Evolutionary conservation across 2,888 invertebrate genomes (phyloP).

Genomic region (Eilema griseolum): DNA sequence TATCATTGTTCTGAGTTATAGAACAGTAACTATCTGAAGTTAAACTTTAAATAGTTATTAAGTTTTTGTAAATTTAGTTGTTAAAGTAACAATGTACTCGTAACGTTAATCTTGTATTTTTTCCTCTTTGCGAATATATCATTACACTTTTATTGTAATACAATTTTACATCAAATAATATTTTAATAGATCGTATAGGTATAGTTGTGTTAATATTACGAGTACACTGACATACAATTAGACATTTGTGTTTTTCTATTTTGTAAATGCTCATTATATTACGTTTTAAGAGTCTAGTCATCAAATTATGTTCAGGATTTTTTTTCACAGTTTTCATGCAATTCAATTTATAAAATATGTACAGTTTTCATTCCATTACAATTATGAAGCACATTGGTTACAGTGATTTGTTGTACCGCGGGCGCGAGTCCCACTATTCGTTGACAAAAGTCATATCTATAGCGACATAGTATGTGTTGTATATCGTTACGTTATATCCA

Average conservation of each 20-base stretch:
- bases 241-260: constrained; percentile 71
- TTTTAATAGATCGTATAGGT: constrained; percentile 28
- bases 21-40: constrained; percentile 66
- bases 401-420: constrained; percentile 39
- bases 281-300: constrained; percentile 86
- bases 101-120: constrained; percentile 58
- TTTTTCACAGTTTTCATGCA: constrained; percentile 63
- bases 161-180: constrained; percentile 43
- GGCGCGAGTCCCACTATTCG: constrained; percentile 30
- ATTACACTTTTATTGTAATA: constrained; percentile 40
- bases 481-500: constrained; percentile 46
- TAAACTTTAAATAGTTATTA: constrained; percentile 74
- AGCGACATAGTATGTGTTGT: constrained; percentile 45
- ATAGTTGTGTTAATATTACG: constrained; percentile 47
- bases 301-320: constrained; percentile 79
- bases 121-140: constrained; percentile 46
- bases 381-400: constrained; percentile 50
- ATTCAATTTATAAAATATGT: constrained; percentile 56
- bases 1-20: constrained; percentile 52
- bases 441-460: constrained; percentile 49
- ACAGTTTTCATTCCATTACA: constrained; percentile 63
- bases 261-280: constrained; percentile 86
- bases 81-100: constrained; percentile 68
- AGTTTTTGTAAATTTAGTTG: constrained; percentile 70
- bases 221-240: constrained; percentile 60